A percentile compares a stretch with the other conserved stretches of the same genome.
Evolutionary conservation across 2,797 vertebrate species (phyloP).

Genomic region (Dryobates pubescens): DNA sequence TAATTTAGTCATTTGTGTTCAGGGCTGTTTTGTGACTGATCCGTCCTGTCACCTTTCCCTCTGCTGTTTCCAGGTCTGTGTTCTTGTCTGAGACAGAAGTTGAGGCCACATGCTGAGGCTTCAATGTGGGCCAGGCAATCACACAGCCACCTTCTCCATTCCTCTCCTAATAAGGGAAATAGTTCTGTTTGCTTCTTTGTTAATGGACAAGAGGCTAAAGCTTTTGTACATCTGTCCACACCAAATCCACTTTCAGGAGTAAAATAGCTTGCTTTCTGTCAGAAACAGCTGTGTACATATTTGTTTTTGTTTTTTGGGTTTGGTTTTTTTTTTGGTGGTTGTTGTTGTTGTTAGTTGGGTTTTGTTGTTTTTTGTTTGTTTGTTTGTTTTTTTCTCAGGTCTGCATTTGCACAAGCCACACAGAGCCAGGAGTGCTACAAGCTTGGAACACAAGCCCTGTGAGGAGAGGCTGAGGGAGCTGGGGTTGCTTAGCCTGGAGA

Average conservation of each 20-base stretch:
- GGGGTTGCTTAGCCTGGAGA: too few species aligned
- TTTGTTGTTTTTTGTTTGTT: background rate
- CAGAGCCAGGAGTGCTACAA: background rate
- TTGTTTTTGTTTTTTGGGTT: background rate
- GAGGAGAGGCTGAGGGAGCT: too few species aligned
- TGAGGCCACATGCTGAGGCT: rapidly evolving
- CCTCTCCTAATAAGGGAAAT: background rate
- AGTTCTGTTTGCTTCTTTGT: background rate
- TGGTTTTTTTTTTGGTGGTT: too few species aligned
- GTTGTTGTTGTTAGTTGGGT: too few species aligned
- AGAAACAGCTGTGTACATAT: background rate
- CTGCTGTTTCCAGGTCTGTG: background rate
- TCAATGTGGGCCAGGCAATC: rapidly evolving
- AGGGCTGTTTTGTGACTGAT: background rate
- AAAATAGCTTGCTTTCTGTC: background rate
- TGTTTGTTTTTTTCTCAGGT: background rate
- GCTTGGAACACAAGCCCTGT: background rate
- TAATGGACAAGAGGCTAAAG: background rate
- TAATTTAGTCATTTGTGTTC: background rate
- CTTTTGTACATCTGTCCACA: background rate
- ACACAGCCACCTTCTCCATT: background rate
- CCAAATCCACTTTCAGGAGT: background rate
- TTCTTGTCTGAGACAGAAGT: background rate
- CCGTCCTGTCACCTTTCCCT: background rate
- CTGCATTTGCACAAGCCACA: background rate